phyloP scores from a whole-genome alignment of 2,888 invertebrate species.

The Ormyrus labotus region DNA sequence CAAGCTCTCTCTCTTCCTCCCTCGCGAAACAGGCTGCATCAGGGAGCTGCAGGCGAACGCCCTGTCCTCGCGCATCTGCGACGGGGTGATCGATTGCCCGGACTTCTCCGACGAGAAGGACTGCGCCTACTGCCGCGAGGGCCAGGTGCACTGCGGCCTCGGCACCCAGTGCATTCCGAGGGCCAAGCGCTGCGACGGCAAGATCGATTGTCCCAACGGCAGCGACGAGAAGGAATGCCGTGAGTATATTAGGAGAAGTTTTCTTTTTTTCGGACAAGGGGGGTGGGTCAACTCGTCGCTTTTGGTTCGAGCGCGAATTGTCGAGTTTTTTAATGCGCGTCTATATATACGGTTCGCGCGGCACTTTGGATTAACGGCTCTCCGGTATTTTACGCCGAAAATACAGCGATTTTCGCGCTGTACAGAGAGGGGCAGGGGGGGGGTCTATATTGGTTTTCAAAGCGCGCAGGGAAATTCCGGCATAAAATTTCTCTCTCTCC shows the following conservation, averaged over 20 bases:
- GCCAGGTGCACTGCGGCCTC: slow-evolving; percentile 87
- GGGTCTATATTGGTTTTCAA: too few species aligned
- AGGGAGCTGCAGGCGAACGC: slow-evolving; percentile 85
- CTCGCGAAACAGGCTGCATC: slow-evolving; percentile 81
- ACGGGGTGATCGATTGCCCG: slow-evolving; percentile 90
- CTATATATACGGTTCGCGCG: neutral
- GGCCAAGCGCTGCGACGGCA: slow-evolving; percentile 87
- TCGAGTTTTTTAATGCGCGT: too few species aligned
- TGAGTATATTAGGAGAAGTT: slow-evolving; percentile 77
- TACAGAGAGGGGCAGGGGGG: too few species aligned
- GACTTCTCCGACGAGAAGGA: slow-evolving; percentile 88
- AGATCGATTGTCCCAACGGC: slow-evolving; percentile 89
- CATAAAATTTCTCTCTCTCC: too few species aligned
- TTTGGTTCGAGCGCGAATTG: too few species aligned
- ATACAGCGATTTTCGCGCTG: too few species aligned
- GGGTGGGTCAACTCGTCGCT: neutral
- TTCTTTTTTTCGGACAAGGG: neutral
- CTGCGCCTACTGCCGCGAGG: slow-evolving; percentile 87
- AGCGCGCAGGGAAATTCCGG: too few species aligned
- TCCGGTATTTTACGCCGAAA: too few species aligned
- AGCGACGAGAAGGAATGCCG: slow-evolving; percentile 91
- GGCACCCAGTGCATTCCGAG: slow-evolving; percentile 85
- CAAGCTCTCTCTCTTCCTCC: neutral
- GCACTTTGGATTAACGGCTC: too few species aligned
- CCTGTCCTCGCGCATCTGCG: slow-evolving; percentile 87